phyloP scores from a whole-genome alignment of 2,888 invertebrate species.

The Calameuta filiformis region DNA sequence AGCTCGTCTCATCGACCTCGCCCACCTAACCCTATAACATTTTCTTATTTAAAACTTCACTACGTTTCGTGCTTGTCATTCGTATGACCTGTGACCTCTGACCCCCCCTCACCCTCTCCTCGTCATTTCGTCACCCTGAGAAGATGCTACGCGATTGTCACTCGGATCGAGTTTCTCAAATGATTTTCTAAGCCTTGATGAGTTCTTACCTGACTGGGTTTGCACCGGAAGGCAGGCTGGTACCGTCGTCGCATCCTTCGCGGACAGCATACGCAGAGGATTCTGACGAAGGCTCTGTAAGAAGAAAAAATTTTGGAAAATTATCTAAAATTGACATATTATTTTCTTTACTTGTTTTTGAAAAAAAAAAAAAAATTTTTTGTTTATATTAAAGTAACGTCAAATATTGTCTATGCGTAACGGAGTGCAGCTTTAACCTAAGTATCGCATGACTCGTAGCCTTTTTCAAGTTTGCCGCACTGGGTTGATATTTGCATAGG shows the following conservation, averaged over 20 bases:
- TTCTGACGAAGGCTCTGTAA: slow-evolving; percentile 91
- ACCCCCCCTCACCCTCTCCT: slow-evolving; percentile 2
- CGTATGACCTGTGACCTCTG: slow-evolving; percentile 5
- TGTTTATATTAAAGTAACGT: no score
- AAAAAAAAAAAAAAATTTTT: no score
- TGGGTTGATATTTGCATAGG: slow-evolving; percentile 44
- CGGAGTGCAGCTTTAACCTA: slow-evolving; percentile 25
- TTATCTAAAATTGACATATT: neutral
- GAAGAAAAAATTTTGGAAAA: slow-evolving; percentile 56
- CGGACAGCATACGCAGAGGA: slow-evolving; percentile 91
- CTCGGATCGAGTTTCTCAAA: no score
- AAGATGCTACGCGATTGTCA: no score
- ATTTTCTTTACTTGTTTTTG: no score
- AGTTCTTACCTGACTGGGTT: slow-evolving; percentile 80
- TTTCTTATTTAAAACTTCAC: neutral
- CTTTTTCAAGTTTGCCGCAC: slow-evolving; percentile 30
- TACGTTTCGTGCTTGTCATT: slow-evolving; percentile 10
- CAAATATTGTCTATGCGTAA: no score
- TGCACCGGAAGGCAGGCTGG: slow-evolving; percentile 86
- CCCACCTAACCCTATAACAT: no score
- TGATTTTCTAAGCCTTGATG: no score
- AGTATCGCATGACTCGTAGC: slow-evolving; percentile 38
- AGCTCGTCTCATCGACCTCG: no score
- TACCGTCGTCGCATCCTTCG: slow-evolving; percentile 83
- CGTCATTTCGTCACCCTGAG: slow-evolving; percentile 4